phyloP scores from a whole-genome alignment of 2,113 vertebrate genomes.

The Mesitornis unicolor region DNA sequence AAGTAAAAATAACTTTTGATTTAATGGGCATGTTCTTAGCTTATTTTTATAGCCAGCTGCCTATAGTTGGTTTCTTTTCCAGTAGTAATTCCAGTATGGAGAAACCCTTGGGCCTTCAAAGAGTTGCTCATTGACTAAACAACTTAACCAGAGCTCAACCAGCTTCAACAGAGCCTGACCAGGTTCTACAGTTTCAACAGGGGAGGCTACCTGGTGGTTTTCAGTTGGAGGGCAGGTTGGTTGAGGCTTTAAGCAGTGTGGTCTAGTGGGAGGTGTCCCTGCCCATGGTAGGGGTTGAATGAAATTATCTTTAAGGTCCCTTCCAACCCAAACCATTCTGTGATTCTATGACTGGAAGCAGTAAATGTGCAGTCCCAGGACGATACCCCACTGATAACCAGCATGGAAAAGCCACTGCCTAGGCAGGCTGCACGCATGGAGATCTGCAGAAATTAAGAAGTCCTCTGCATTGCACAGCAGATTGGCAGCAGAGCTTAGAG shows the following conservation, averaged over 20 bases:
- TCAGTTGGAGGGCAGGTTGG: not conserved
- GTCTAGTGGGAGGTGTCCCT: too few species aligned
- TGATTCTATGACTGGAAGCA: too few species aligned
- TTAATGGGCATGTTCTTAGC: not conserved
- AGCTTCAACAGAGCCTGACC: not conserved
- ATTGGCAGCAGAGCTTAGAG: not conserved
- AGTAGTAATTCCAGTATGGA: not conserved
- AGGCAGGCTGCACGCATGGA: fast-evolving
- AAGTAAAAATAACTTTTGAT: not conserved
- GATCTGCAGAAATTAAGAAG: not conserved
- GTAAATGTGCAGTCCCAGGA: not conserved
- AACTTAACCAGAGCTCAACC: not conserved
- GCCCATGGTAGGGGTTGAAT: too few species aligned
- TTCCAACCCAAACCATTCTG: too few species aligned
- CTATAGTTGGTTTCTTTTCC: not conserved
- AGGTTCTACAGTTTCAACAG: not conserved
- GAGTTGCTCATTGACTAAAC: not conserved
- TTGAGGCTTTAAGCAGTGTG: not conserved
- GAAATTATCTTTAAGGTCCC: too few species aligned
- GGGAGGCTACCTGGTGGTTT: not conserved
- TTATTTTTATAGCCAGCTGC: not conserved
- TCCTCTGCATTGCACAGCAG: not conserved
- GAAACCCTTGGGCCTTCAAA: not conserved
- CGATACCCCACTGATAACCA: not conserved
- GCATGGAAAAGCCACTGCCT: fast-evolving